phyloP scores from a whole-genome alignment of 92 coral and sea anemone species.

The Zoanthus sansibaricus region DNA sequence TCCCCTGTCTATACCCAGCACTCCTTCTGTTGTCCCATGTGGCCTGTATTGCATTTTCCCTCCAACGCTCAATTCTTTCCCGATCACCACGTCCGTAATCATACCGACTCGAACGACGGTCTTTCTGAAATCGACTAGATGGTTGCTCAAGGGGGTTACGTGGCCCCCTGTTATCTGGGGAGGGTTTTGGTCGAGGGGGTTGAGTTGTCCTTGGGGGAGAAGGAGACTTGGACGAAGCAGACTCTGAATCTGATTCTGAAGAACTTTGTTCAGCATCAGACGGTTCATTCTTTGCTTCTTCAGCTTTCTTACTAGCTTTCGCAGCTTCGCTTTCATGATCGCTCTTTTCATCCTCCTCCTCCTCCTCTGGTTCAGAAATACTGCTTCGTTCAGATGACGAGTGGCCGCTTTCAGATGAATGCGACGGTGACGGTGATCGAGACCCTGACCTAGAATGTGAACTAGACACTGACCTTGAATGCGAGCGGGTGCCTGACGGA shows the following conservation, averaged over 20 bases:
- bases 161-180: constrained; percentile 52
- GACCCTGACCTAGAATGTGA: constrained; percentile 41
- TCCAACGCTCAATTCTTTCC: constrained; percentile 70
- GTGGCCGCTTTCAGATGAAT: constrained; percentile 84
- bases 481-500: constrained; percentile 77
- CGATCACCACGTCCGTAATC: constrained; percentile 71
- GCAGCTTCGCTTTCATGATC: constrained; percentile 40
- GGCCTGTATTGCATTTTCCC: constrained; percentile 50
- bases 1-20: constrained; percentile 45
- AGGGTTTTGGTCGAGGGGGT: constrained; percentile 39
- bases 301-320: constrained; percentile 47
- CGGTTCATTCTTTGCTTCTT: constrained; percentile 21
- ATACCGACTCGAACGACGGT: constrained; percentile 58
- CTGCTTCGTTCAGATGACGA: constrained; percentile 49
- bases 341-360: constrained; percentile 23
- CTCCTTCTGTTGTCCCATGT: constrained; percentile 63
- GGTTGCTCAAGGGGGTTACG: constrained; percentile 66
- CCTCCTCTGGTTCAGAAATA: constrained; percentile 4
- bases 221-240: constrained; percentile 47
- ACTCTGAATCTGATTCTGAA: constrained; percentile 65
- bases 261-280: constrained; percentile 54
- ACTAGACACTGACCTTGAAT: constrained; percentile 60
- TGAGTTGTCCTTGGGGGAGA: constrained; percentile 48
- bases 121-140: constrained; percentile 48
- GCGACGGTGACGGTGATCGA: constrained; percentile 59